phyloP scores from a whole-genome alignment of 2,113 vertebrate genomes.

The Datnioides undecimradiatus region DNA sequence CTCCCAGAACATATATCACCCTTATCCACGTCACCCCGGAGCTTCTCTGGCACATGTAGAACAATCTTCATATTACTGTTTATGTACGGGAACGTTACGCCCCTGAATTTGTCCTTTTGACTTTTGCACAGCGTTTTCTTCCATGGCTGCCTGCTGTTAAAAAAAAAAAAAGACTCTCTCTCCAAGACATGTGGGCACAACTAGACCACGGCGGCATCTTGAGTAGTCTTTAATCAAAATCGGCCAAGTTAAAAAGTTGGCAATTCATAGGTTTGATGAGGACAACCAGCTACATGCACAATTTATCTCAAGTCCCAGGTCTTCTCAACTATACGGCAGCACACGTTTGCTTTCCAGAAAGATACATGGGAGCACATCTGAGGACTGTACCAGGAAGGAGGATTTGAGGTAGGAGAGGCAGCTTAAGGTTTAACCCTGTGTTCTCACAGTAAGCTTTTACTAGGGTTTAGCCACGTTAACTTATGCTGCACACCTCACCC shows the following conservation, averaged over 20 bases:
- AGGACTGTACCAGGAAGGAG: neutral
- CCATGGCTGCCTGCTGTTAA: neutral
- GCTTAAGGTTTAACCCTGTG: too few relatives aligned
- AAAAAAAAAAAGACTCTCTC: neutral
- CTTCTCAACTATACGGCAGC: neutral
- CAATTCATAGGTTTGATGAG: neutral
- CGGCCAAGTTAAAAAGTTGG: neutral
- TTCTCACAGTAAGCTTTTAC: too few relatives aligned
- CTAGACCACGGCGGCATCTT: neutral
- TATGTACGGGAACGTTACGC: constrained; percentile 45
- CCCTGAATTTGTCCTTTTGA: constrained; percentile 67
- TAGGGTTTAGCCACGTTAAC: too few relatives aligned
- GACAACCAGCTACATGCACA: too few relatives aligned
- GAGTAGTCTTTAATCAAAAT: neutral
- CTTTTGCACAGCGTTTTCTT: constrained; percentile 33
- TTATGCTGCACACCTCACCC: too few relatives aligned
- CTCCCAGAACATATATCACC: constrained; percentile 76
- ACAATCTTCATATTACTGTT: constrained; percentile 74
- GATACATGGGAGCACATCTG: neutral
- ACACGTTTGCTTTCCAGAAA: neutral
- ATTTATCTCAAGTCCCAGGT: neutral
- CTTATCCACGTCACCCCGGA: constrained; percentile 58
- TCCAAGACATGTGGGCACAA: neutral
- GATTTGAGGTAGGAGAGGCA: too few relatives aligned
- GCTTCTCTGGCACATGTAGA: constrained; percentile 66